phyloP scores from a whole-genome alignment of 2,113 vertebrate genomes.

The Balaeniceps rex region DNA sequence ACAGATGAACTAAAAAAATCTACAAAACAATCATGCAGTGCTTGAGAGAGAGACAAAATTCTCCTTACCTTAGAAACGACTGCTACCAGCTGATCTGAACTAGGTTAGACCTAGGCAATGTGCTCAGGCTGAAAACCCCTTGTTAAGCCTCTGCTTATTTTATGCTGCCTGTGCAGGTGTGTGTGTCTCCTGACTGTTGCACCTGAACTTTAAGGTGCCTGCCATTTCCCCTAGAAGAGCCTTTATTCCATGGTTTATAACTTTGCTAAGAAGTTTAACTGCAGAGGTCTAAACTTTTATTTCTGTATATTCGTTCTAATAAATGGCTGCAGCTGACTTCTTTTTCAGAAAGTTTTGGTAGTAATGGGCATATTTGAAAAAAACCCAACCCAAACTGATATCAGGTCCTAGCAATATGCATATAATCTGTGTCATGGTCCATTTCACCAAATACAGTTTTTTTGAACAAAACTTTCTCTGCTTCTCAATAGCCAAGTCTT shows the following conservation, averaged over 20 bases:
- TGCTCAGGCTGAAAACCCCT: rapidly evolving
- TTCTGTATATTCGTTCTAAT: neutral
- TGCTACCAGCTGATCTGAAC: neutral
- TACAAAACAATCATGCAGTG: neutral
- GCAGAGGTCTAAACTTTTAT: neutral
- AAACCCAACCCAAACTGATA: neutral
- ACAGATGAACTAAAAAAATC: neutral
- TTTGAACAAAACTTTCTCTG: neutral
- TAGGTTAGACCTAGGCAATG: rapidly evolving
- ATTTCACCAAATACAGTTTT: neutral
- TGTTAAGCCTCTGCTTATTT: neutral
- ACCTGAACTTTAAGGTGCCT: neutral
- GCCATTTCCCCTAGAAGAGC: neutral
- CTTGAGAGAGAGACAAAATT: neutral
- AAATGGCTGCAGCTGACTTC: neutral
- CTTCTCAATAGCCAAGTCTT: neutral
- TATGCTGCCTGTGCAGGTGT: neutral
- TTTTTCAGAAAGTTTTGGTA: neutral
- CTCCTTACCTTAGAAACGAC: neutral
- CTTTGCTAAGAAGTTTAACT: neutral
- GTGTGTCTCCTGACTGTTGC: neutral
- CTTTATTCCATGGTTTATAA: neutral
- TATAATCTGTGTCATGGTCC: neutral
- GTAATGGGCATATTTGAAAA: neutral
- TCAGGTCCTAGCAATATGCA: neutral